Evolutionary conservation across 2,113 vertebrate genomes (phyloP), one percentile per base, ranked within the genome.

Genomic region (Actenoides hombroni): DNA sequence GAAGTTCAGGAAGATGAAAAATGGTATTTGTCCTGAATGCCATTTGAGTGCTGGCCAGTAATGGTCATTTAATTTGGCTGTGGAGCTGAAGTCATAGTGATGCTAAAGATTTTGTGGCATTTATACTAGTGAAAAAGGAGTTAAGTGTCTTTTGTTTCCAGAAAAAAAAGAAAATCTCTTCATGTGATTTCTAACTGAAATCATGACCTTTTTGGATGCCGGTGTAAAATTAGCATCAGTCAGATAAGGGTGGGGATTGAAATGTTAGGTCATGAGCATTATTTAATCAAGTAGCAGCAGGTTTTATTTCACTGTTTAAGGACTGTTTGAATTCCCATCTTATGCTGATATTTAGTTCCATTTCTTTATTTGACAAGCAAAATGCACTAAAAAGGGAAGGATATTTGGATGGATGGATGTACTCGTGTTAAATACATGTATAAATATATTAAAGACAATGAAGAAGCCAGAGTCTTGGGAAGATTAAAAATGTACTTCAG

Each of bases 221-320:
- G 20, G 49, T 89, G 20, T 96, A 95, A 96, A 96, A 96, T 93
- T 92, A 94, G 88, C 59, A 91, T 92, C 69, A 29, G 88, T 91
- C 44, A 91, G 65, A 94, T 82, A 79, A 86, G 95, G 92, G 96
- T 89, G 92, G 94, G 40, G 80, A 83, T 68, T 71, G 90, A 87
- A 95, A 97, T 91, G 86, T 87, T 91, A 65, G 89, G 88, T 95
- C 93, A 57, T 0, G 2, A 89, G 11, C 81, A 64, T 88, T 92
- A 87, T 69, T 90, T 95, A 40, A 74, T 83, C 65, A 81, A 93
- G 75, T 77, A 93, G 59, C 49, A 93, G 51, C 28, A 80, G 71
- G 64, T 86, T 95, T 87, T 69, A 65, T 91, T 95, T 87, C 63
- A 48, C 46, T 37, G 31, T 91, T 87, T 73, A 57, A 79, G 54